Evolutionary conservation across 2,113 vertebrate species (phyloP), one percentile per base, ranked within the genome.

Genomic region (Gopherus evgoodei): DNA sequence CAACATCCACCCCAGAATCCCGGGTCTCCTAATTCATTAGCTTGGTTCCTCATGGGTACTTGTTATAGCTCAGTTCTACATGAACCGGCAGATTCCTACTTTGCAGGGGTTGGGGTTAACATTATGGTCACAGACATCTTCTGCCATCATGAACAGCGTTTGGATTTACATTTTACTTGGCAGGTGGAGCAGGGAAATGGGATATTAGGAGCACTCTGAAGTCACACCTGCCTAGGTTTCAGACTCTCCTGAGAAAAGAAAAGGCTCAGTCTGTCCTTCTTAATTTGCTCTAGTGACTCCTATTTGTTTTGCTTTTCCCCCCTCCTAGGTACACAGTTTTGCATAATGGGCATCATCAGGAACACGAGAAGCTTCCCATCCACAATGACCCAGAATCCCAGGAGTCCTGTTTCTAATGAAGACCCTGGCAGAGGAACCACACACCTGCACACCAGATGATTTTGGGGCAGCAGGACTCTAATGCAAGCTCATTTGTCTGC

Each of bases 321-420:
- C 65, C 83, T 84, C 22, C 62, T 89, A 98, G 98, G 96, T 99
- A 98, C 83, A 97, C 95, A 56, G 98, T 98, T 94, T 94, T 98
- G 62, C 96, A 89, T 89, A 98, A 98, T 0, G 95, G 98, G 31
- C 97, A 98, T 95, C 98, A 98, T 88, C 98, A 98, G 95, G 98
- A 99, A 47, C 98, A 97, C 0, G 98, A 98, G 95, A 98, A 98
- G 84, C 96, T 98, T 86, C 98, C 98, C 89, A 98, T 98, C 88
- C 98, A 98, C 89, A 95, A 97, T 35, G 98, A 98, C 76, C 97
- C 97, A 12, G 98, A 98, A 81, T 98, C 98, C 93, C 97, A 98
- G 19, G 98, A 98, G 91, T 98, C 98, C n/a, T 98, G 98, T 93
- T 98, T 98, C 94, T 98, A 98, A 97, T 21, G 12, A 93, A 35